Base-by-base conservation (phyloP, 2,797 vertebrate species). In the Lagodon rhomboides region DNA sequence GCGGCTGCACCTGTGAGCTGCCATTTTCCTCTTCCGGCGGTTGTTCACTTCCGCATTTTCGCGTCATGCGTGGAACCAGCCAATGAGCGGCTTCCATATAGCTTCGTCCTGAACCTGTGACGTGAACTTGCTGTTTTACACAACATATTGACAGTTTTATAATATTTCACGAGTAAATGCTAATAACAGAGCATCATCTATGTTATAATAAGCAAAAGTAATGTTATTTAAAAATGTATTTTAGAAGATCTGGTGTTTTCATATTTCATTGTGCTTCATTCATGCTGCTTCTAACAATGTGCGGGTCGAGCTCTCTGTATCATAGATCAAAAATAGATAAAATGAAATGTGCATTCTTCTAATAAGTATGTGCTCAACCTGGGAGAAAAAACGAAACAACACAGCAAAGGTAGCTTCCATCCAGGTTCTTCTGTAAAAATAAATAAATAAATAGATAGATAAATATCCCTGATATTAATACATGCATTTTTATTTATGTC, bases 21-120 rank as follows among this genome's bases (percentile, higher is more conserved):
- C 94, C 95, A 95, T 96, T 80, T 94, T 89, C 82, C 60, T 15
- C 12, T 27, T 1, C 2, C n/a, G n/a, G 55, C 7, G 20, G 25
- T 15, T 30, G 15, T 47, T 43, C 46, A 90, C 93, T 95, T 95
- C 95, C 94, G 92, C 30, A 23, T 94, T 85, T 5, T 0, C 0
- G 51, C 82, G 85, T 91, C 86, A 85, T 10, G 1, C 0, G 5
- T 8, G 1, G 1, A 63, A 47, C 1, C 47, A 68, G 79, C 94
- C 93, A 95, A 94, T 94, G 18, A 34, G 68, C 72, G 75, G 67
- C 72, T 38, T 77, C 47, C 44, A 46, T 75, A 55, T 75, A 13
- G 17, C 74, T 15, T 58, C n/a, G n/a, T n/a, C 54, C 22, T 17
- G 50, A 71, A 53, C 49, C 65, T 62, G 38, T 38, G 56, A 61